Percentiles rank a stretch among this genome's conserved stretches.
Conservation (phyloP, 2,888 invertebrate genomes). For the Uloborus plumipes region DNA sequence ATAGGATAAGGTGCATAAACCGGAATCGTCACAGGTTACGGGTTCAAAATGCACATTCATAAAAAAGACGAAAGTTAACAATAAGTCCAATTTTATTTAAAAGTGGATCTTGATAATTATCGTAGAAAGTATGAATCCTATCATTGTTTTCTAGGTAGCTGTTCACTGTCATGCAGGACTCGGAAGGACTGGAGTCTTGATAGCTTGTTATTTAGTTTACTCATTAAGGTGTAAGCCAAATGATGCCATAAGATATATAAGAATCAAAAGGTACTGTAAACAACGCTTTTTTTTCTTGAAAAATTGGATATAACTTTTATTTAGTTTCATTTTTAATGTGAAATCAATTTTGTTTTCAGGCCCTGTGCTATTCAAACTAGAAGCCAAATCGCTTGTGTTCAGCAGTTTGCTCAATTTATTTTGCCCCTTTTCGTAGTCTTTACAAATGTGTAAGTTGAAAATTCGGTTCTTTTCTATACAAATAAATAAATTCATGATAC, state of each 20-base stretch:
- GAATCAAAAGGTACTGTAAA: conserved; percentile 76
- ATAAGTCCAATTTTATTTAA: too few relatives aligned
- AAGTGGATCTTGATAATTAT: too few relatives aligned
- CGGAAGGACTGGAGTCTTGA: conserved; percentile 87
- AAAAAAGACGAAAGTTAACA: too few relatives aligned
- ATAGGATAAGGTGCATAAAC: too few relatives aligned
- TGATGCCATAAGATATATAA: conserved; percentile 84
- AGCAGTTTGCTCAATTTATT: conserved; percentile 85
- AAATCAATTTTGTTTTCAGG: conserved; percentile 70
- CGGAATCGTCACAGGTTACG: too few relatives aligned
- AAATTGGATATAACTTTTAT: not conserved
- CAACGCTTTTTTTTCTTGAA: not conserved
- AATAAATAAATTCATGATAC: too few relatives aligned
- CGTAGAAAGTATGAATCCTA: too few relatives aligned
- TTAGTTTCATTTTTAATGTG: not conserved
- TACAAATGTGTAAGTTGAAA: conserved; percentile 77
- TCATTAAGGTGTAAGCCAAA: conserved; percentile 79
- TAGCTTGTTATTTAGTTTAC: conserved; percentile 88
- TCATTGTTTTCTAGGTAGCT: conserved; percentile 72
- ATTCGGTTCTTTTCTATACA: too few relatives aligned
- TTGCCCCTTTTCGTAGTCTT: conserved; percentile 81
- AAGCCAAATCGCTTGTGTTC: conserved; percentile 84
- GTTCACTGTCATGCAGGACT: conserved; percentile 91
- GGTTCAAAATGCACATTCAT: too few relatives aligned
- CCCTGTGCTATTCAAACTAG: conserved; percentile 86